A percentile compares a stretch with the other conserved stretches of the same genome.
Conservation (phyloP, 2,888 invertebrate genomes). For the Phytoseiulus persimilis region DNA sequence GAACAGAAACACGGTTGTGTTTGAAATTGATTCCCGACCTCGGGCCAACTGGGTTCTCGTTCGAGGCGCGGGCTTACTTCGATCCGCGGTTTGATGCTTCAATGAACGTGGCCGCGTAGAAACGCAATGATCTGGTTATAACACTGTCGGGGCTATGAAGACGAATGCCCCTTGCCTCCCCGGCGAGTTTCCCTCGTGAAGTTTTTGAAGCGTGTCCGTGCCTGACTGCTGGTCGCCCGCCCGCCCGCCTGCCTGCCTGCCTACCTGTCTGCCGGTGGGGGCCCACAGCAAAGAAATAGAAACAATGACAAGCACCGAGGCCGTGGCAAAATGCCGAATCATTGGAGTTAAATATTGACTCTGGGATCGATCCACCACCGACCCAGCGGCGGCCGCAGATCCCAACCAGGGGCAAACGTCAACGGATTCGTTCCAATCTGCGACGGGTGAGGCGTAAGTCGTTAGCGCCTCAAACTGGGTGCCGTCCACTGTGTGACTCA, state of each 20-base stretch:
- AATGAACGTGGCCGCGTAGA: background rate
- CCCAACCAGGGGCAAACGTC: background rate
- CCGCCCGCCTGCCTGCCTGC: background rate
- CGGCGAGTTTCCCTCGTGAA: background rate
- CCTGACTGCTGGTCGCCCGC: background rate
- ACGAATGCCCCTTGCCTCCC: background rate
- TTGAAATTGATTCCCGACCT: no score
- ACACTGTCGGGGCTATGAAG: background rate
- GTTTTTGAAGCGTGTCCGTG: background rate
- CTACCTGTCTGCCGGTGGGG: background rate
- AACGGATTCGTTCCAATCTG: background rate
- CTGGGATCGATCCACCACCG: background rate
- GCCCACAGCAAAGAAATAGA: background rate
- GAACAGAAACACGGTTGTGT: no score
- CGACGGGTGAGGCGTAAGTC: background rate
- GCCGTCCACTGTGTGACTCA: background rate
- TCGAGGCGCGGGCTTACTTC: background rate
- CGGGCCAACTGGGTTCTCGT: no score
- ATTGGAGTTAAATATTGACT: conserved; percentile 5
- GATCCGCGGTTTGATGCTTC: background rate
- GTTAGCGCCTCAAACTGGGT: conserved; percentile 5
- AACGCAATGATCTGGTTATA: background rate
- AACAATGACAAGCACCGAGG: background rate
- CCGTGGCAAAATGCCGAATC: conserved; percentile 5
- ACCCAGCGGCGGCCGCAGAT: background rate